Conservation (phyloP, 2,113 vertebrate species). For the Camelus bactrianus region DNA sequence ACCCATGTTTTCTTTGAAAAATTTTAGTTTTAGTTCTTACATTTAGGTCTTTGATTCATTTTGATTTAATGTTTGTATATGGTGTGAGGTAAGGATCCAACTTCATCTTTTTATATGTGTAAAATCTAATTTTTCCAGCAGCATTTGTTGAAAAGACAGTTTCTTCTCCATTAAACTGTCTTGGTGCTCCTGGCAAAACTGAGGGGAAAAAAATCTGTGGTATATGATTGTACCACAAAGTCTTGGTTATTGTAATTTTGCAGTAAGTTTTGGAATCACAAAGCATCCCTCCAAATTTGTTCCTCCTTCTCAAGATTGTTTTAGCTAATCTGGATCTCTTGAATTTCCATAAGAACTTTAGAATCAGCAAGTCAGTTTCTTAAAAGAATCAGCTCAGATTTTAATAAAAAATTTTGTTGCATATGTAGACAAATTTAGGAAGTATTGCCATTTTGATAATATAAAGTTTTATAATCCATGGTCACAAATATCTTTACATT, state of each 20-base stretch:
- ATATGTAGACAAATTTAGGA: neutral
- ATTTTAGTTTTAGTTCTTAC: neutral
- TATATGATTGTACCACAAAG: neutral
- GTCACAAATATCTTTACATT: neutral
- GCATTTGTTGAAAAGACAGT: neutral
- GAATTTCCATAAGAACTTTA: neutral
- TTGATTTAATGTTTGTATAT: neutral
- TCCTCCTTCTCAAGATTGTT: neutral
- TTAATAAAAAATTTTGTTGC: neutral
- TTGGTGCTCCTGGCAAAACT: neutral
- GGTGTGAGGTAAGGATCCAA: neutral
- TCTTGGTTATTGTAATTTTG: neutral
- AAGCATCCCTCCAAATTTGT: neutral
- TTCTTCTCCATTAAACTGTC: neutral
- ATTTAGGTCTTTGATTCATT: neutral
- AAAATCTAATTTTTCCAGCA: neutral
- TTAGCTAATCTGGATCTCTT: neutral
- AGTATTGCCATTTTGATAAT: neutral
- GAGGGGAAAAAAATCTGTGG: neutral
- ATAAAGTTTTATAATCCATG: neutral
- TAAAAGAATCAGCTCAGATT: neutral
- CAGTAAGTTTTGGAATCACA: neutral
- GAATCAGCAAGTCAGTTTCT: neutral
- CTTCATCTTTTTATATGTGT: neutral
- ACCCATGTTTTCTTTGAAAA: neutral